Evolutionary conservation across 1,140 invertebrate species (phyloP), one percentile per base, ranked within the genome.

Genomic region (Limonius californicus): DNA sequence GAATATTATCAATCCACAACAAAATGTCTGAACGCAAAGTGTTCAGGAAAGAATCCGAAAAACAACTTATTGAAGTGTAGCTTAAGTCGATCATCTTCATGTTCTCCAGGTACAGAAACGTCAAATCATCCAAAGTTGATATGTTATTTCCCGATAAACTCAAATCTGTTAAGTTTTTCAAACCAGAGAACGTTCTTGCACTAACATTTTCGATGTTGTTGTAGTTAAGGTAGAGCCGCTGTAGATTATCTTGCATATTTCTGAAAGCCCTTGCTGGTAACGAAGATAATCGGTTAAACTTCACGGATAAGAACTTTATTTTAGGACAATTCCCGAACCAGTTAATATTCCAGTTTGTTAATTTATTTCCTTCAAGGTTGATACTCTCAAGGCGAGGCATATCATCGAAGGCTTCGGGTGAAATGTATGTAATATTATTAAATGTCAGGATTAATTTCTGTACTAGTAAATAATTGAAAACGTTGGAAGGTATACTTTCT

Each of bases 281-380:
- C 18, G 42, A 62, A 3, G 47, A 56, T 11, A 75, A 71, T 20
- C 54, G 58, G 53, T 75, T 75, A 60, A 65, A 62, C 27, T 73
- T 68, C 20, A 75, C 73, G 64, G 72, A 72, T 8, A 75, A 43
- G 11, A 63, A 59, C 0, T 54, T 59, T 0, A 75, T 67, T 54
- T 70, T 67, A 2, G 74, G 72, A 58, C 65, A 73, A 27, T 62
- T 54, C 39, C 53, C 18, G 59, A 75, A 75, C 74, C 74, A 75
- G 20, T 70, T 61, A 8, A 43, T 59, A 30, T 69, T 66, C 67
- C 71, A 73, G 27, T 50, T 50, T 3, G 59, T 42, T 14, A 75
- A 57, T 54, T 64, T 70, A 50, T 75, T 75, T 45, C 72, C 59
- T 47, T 74, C 67, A 14, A 74, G 59, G 14, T 62, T 64, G 12